Evolutionary conservation across 2,113 vertebrate genomes (phyloP).

Genomic region (Hirundichthys speculiger): DNA sequence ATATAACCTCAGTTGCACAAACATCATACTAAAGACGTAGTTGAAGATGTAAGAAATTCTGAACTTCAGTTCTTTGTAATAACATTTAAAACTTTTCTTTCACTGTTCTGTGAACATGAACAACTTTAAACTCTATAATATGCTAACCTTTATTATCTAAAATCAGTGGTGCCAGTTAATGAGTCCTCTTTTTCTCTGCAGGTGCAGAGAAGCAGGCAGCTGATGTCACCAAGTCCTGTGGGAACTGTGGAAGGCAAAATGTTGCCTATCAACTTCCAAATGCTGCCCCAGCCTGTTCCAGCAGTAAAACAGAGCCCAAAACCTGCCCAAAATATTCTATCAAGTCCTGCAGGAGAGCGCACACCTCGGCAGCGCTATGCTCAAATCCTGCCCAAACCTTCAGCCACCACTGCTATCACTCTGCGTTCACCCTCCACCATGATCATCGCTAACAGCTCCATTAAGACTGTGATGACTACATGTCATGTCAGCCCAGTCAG

Average conservation of each 20-base stretch:
- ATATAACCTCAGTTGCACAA: no score
- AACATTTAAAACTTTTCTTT: no score
- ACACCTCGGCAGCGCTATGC: constrained; percentile 91
- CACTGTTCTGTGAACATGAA: no score
- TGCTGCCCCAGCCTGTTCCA: constrained; percentile 94
- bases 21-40: no score
- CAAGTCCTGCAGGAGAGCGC: constrained; percentile 90
- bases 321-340: constrained; percentile 87
- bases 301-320: constrained; percentile 91
- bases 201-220: constrained; percentile 89
- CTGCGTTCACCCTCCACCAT: constrained; percentile 93
- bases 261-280: constrained; percentile 93
- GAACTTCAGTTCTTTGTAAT: no score
- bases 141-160: no score
- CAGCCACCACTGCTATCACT: constrained; percentile 86
- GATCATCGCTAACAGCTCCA: constrained; percentile 93
- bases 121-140: no score
- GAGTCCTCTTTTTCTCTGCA: constrained; percentile 49
- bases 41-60: no score
- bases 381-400: constrained; percentile 96
- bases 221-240: constrained; percentile 91
- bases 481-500: constrained; percentile 92
- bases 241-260: constrained; percentile 89
- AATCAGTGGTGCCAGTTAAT: neutral
- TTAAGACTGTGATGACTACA: constrained; percentile 93